These are phyloP conservation scores for Dynastes tityus DNA, from an alignment of 2,888 invertebrate species.

Conservation along the genomic window DNA sequence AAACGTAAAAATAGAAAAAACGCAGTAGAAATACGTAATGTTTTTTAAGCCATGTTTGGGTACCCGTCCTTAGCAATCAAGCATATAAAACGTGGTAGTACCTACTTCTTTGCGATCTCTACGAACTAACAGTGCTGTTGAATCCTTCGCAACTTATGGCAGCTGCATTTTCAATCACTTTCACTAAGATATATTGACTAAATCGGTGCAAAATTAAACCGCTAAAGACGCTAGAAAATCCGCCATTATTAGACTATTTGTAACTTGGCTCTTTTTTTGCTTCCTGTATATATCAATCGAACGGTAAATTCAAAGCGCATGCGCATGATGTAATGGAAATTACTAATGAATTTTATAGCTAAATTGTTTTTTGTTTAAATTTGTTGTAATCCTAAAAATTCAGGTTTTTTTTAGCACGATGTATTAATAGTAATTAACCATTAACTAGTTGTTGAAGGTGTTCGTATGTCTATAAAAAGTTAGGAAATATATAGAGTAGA, in stretches of 20 bases:
- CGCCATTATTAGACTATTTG: constrained; percentile 42
- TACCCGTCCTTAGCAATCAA: not conserved
- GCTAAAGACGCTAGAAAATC: not conserved
- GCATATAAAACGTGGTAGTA: constrained; percentile 10
- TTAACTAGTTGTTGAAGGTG: too few species aligned
- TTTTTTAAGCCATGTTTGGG: not conserved
- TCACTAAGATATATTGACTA: constrained; percentile 26
- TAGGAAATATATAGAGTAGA: too few species aligned
- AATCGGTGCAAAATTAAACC: not conserved
- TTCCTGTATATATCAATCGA: constrained; percentile 17
- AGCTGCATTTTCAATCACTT: constrained; percentile 31
- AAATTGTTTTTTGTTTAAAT: too few species aligned
- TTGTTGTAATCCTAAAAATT: too few species aligned
- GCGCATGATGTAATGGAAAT: not conserved
- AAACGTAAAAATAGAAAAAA: too few species aligned
- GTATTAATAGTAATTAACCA: too few species aligned
- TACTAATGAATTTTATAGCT: too few species aligned
- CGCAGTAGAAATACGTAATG: constrained; percentile 2
- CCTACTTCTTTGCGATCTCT: not conserved
- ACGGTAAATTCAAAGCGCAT: constrained; percentile 15
- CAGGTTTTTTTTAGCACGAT: too few species aligned
- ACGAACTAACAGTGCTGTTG: not conserved
- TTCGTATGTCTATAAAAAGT: too few species aligned
- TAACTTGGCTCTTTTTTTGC: constrained; percentile 17
- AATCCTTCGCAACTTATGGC: not conserved